phyloP scores from a whole-genome alignment of 2,888 invertebrate species.

The Nemotelus pantherinus region DNA sequence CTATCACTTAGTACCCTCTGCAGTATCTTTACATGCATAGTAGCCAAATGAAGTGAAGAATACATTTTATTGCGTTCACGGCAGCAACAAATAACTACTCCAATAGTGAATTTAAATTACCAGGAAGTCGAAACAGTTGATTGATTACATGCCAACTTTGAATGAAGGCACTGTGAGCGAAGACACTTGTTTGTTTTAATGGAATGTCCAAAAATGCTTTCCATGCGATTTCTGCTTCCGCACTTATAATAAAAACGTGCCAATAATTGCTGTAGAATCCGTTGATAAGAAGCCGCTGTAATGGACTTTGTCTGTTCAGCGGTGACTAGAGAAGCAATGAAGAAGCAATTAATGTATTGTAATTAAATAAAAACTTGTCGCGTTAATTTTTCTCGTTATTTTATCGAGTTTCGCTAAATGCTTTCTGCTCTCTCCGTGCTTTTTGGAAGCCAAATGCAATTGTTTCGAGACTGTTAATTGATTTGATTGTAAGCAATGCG shows the following conservation, averaged over 20 bases:
- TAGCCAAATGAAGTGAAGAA: conserved; percentile 34
- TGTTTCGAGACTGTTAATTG: no score
- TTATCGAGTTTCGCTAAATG: not conserved
- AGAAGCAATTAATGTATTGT: conserved; percentile 25
- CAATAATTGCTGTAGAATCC: conserved; percentile 27
- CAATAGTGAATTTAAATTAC: conserved; percentile 21
- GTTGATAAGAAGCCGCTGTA: conserved; percentile 33
- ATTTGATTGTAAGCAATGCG: no score
- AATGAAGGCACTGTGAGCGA: conserved; percentile 20
- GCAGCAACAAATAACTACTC: conserved; percentile 28
- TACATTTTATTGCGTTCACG: conserved; percentile 23
- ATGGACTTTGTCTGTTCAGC: conserved; percentile 40
- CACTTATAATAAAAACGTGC: conserved; percentile 19
- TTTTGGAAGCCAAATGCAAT: no score
- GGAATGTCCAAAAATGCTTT: conserved; percentile 35
- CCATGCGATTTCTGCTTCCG: conserved; percentile 18
- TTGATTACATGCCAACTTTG: conserved; percentile 35
- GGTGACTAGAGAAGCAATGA: conserved; percentile 15
- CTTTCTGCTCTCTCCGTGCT: no score
- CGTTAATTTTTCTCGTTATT: conserved; percentile 4
- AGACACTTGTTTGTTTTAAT: conserved; percentile 8
- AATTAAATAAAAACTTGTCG: conserved; percentile 24
- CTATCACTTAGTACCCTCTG: not conserved
- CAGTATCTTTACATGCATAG: conserved; percentile 9
- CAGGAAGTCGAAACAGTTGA: conserved; percentile 41